Base-by-base conservation (phyloP, 2,113 vertebrate genomes). In the Eidolon helvum region DNA sequence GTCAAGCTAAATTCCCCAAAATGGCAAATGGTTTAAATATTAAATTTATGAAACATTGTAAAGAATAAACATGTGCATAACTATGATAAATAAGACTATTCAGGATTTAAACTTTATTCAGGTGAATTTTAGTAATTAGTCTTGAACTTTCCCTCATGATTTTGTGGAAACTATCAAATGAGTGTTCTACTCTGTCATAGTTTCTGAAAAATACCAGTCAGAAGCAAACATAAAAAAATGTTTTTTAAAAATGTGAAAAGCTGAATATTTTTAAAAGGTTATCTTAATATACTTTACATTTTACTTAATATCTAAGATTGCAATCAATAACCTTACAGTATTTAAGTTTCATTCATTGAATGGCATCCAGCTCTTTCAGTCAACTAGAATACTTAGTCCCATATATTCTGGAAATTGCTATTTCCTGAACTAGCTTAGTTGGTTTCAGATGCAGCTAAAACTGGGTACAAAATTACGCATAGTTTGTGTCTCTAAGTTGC, bases 61-160 rank as follows among this genome's bases (percentile, higher is more conserved):
- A 95, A 94, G 77, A 95, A 92, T 96, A 95, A 97, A 96, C 96
- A 92, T 75, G 38, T 93, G 85, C 57, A 87, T 87, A 89, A 90
- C n/a, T 83, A 65, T 35, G 65, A 77, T 87, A 72, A 91, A 95
- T 68, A 90, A 84, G 95, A 68, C 10, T 93, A 90, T 38, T 94
- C 28, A 68, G 50, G 80, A 92, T 94, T 92, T 88, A 94, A 92
- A 90, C 0, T 5, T 68, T 61, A 80, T 88, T 84, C 38, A 74
- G 87, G 33, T 9, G 83, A 91, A 79, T 55, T 82, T 79, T 26
- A 84, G n/a, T 65, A 95, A 90, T 92, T 92, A 92, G 19, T 88
- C 74, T 97, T 84, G 21, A 96, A 66, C 16, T 90, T 95, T 87
- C 11, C 35, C 12, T 86, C 92, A 71, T 72, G 15, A 94, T 57